Evolutionary conservation across 1,140 invertebrate genomes (phyloP).

Genomic region (Paraescarpia echinospica): DNA sequence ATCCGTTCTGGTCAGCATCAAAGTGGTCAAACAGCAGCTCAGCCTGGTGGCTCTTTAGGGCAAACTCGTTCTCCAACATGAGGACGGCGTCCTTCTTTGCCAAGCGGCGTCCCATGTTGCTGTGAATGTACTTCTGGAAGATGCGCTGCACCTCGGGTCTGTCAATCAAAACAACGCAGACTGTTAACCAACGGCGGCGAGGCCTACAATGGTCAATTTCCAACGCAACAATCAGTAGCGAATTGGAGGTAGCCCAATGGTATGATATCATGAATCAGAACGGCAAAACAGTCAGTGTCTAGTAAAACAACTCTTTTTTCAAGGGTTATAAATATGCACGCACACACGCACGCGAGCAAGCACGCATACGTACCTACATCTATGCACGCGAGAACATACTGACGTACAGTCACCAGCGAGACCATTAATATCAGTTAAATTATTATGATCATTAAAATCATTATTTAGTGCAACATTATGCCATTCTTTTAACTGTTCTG

Average conservation of each 20-base stretch:
- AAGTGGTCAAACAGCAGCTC: constrained; percentile 20
- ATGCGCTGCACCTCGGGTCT: background rate
- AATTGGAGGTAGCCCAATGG: no score
- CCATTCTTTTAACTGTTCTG: background rate
- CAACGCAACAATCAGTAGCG: background rate
- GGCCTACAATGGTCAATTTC: background rate
- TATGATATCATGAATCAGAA: no score
- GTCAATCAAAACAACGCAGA: background rate
- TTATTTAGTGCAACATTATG: background rate
- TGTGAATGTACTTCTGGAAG: constrained; percentile 9
- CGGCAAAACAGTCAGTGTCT: no score
- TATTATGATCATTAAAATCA: background rate
- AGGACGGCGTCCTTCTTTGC: background rate
- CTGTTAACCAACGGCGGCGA: no score
- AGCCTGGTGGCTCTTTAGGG: background rate
- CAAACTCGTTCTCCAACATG: constrained; percentile 15
- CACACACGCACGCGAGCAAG: no score
- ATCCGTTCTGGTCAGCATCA: constrained; percentile 18
- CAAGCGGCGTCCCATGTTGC: constrained; percentile 11
- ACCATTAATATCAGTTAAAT: background rate
- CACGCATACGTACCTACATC: no score
- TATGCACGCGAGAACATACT: no score
- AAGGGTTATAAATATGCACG: no score
- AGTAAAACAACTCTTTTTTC: no score
- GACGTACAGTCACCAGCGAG: background rate